phyloP scores from a whole-genome alignment of 2,797 vertebrate species.

The Antennarius maculatus region DNA sequence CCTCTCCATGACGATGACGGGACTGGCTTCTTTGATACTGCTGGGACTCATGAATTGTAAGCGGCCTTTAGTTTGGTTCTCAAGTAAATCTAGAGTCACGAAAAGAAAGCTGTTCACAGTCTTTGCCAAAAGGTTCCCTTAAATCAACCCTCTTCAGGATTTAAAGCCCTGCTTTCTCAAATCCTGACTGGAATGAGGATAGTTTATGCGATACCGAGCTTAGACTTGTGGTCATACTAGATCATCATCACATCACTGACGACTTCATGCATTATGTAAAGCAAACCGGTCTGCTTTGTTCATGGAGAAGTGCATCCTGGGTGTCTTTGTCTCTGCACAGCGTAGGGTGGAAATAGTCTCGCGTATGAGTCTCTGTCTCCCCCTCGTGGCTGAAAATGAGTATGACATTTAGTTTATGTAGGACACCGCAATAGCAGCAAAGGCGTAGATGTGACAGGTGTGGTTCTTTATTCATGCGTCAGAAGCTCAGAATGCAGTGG shows the following conservation, averaged over 20 bases:
- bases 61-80: slow-evolving; percentile 48
- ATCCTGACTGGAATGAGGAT: slow-evolving; percentile 3
- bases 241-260: not conserved
- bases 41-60: slow-evolving; percentile 91
- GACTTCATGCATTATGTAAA: slow-evolving; percentile 22
- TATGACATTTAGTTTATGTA: slow-evolving; percentile 40
- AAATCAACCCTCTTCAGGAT: slow-evolving; percentile 6
- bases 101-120: slow-evolving; percentile 18
- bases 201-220: slow-evolving; percentile 2
- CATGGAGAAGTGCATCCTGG: slow-evolving; percentile 39
- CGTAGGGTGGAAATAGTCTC: not conserved
- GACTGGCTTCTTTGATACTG: slow-evolving; percentile 88
- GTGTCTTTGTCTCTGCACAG: slow-evolving; percentile 24
- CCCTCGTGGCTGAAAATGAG: slow-evolving; percentile 62
- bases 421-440: slow-evolving; percentile 71
- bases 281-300: not conserved
- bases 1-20: slow-evolving; percentile 87
- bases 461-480: slow-evolving; percentile 46
- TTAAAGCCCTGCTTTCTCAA: slow-evolving; percentile 12
- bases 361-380: slow-evolving; percentile 49
- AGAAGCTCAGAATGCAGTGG: slow-evolving; percentile 21
- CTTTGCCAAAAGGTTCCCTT: not conserved
- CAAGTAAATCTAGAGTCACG: slow-evolving; percentile 8
- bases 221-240: not conserved
- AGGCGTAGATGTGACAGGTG: slow-evolving; percentile 56